Evolutionary conservation across 2,797 vertebrate species (phyloP).

Genomic region (Channa striata): DNA sequence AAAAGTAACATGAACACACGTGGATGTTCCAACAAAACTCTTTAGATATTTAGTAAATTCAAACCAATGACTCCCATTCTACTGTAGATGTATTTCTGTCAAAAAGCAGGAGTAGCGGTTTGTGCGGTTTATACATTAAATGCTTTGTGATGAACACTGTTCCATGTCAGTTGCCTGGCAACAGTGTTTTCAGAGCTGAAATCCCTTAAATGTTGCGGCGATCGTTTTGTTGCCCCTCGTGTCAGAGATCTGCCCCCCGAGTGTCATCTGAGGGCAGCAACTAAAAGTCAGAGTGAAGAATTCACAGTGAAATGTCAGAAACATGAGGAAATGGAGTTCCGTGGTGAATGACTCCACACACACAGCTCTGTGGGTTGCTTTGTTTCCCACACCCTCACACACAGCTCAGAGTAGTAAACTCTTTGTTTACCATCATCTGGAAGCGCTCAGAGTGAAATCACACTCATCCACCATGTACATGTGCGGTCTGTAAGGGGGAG

Average conservation of each 20-base stretch:
- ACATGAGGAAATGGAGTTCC: not conserved
- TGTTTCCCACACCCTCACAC: conserved; percentile 13
- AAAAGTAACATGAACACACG: no score
- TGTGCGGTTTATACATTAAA: no score
- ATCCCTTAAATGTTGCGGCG: not conserved
- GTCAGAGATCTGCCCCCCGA: not conserved
- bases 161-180: not conserved
- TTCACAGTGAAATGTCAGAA: conserved; percentile 2
- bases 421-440: conserved; percentile 17
- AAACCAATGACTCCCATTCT: no score
- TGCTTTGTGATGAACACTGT: no score
- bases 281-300: not conserved
- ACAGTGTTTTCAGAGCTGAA: not conserved
- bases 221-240: not conserved
- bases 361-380: not conserved
- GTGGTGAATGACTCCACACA: not conserved
- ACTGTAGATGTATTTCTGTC: no score
- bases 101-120: no score
- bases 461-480: not conserved
- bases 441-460: not conserved
- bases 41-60: no score
- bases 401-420: not conserved
- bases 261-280: not conserved
- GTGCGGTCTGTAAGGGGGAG: no score
- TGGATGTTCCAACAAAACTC: no score